phyloP scores from a whole-genome alignment of 92 coral and sea anemone species.

The Scolanthus callimorphus region DNA sequence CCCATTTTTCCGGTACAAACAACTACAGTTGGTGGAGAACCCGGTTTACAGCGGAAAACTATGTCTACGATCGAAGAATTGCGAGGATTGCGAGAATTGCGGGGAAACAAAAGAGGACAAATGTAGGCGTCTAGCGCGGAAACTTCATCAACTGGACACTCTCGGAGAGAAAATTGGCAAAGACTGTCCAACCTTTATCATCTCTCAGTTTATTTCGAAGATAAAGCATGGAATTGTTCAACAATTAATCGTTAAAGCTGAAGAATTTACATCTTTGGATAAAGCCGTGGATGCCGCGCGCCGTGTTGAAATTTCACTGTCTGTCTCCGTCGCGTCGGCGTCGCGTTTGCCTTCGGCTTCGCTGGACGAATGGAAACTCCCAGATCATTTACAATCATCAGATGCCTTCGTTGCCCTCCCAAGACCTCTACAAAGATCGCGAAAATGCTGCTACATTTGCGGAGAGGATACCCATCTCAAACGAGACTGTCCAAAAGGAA shows the following conservation, averaged over 20 bases:
- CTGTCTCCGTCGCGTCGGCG: slow-evolving; percentile 2
- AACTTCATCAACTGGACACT: slow-evolving; percentile 53
- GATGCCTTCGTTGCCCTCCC: slow-evolving; percentile 18
- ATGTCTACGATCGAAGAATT: slow-evolving; percentile 17
- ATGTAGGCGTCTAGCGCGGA: no score
- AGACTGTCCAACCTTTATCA: slow-evolving; percentile 54
- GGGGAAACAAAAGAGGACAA: slow-evolving; percentile 36
- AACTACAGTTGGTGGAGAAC: no score
- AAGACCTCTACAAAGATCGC: background rate
- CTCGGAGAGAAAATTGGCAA: slow-evolving; percentile 47
- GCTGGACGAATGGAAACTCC: slow-evolving; percentile 36
- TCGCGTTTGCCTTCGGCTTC: slow-evolving; percentile 18
- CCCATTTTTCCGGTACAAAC: no score
- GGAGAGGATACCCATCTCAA: slow-evolving; percentile 27
- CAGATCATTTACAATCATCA: background rate
- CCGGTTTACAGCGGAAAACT: no score
- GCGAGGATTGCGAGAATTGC: no score
- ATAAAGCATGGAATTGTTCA: slow-evolving; percentile 37
- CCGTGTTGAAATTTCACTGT: slow-evolving; percentile 50
- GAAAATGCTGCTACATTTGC: slow-evolving; percentile 32
- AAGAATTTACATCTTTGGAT: slow-evolving; percentile 41
- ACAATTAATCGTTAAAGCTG: slow-evolving; percentile 55
- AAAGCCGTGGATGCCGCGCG: slow-evolving; percentile 64
- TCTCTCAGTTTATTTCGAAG: slow-evolving; percentile 65
- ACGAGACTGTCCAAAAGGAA: slow-evolving; percentile 12